These are phyloP conservation scores for Hetaerina americana DNA, from an alignment of 1,140 invertebrate genomes.

Conservation along the genomic window DNA sequence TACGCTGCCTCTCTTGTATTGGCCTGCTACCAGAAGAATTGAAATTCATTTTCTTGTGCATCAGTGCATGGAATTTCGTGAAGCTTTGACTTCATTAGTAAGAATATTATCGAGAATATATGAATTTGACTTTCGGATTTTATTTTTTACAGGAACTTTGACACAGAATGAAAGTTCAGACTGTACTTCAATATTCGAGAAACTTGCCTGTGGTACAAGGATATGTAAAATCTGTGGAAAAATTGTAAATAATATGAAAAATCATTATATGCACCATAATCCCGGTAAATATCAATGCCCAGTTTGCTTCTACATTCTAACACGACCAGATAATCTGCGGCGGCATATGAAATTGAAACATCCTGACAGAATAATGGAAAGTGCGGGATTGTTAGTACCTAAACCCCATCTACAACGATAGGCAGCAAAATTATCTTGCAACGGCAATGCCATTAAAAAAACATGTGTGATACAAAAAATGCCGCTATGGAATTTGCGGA, in stretches of 20 bases:
- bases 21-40: too few species aligned
- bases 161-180: background rate
- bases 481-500: too few species aligned
- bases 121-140: background rate
- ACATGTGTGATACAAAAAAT: too few species aligned
- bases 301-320: background rate
- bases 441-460: too few species aligned
- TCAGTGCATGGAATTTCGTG: background rate
- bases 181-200: background rate
- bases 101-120: background rate
- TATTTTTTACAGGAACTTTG: background rate
- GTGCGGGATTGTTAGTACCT: background rate
- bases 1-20: too few species aligned
- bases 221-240: slow-evolving; percentile 1
- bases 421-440: too few species aligned
- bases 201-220: background rate
- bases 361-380: background rate
- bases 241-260: slow-evolving; percentile 2
- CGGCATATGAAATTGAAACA: slow-evolving; percentile 5
- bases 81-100: background rate
- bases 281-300: slow-evolving; percentile 2
- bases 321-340: background rate
- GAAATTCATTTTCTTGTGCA: background rate
- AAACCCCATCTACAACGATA: background rate
- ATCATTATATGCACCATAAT: slow-evolving; percentile 3